Evolutionary conservation across 2,888 invertebrate species (phyloP).

Genomic region (Rhingia campestris): DNA sequence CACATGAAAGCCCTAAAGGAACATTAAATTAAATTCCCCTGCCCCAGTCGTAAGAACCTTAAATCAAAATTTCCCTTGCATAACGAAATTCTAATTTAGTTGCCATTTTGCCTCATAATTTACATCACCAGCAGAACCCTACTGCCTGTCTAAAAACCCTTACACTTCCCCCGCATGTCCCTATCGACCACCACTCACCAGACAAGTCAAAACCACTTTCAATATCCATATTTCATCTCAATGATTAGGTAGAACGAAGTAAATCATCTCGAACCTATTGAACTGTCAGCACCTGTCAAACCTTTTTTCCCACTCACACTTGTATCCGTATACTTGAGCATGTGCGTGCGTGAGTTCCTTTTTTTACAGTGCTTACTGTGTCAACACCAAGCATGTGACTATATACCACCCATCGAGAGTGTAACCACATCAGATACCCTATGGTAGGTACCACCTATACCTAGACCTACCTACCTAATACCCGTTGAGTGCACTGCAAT

Average conservation of each 20-base stretch:
- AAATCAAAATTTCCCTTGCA: neutral
- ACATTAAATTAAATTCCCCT: no score
- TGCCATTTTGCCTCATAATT: conserved; percentile 1
- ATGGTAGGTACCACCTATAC: neutral
- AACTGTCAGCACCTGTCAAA: conserved; percentile 72
- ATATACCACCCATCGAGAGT: conserved; percentile 59
- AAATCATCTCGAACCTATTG: conserved; percentile 63
- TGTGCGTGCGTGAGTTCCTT: neutral
- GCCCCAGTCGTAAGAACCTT: no score
- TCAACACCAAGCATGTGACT: conserved; percentile 39
- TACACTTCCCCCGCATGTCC: neutral
- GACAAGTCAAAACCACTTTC: conserved; percentile 46
- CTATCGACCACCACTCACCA: neutral
- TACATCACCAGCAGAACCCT: neutral
- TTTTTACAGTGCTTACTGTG: conserved; percentile 3
- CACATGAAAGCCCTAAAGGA: no score
- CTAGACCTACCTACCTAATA: neutral
- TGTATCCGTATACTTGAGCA: conserved; percentile 29
- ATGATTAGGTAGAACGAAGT: conserved; percentile 58
- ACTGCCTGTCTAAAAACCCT: no score
- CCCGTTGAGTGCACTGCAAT: conserved; percentile 59
- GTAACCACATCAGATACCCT: conserved; percentile 5
- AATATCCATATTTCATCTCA: conserved; percentile 58
- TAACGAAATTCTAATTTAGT: neutral
- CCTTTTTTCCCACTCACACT: conserved; percentile 24